Base-by-base conservation (phyloP, 1,140 invertebrate species). In the Drosophila truncata region DNA sequence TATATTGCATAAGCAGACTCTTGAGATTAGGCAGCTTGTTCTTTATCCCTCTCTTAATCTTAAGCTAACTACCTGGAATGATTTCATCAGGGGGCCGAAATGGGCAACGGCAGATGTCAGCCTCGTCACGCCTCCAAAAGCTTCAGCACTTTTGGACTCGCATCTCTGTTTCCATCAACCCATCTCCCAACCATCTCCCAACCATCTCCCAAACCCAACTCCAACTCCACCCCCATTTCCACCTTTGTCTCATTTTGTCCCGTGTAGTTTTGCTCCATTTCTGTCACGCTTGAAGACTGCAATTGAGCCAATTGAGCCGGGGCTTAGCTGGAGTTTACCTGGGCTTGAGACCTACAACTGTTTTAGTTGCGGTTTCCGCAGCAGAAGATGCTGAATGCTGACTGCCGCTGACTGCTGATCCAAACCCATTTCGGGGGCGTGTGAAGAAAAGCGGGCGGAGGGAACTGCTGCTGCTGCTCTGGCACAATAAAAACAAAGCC, bases 281-380 rank as follows among this genome's bases (percentile, higher is more conserved):
- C 84, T 88, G 84, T 88, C 84, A 88, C 85, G 84, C 84, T 90
- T 88, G 80, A 88, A 84, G 85, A 88, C 84, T 80, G 85, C 85
- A 88, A 88, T 88, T 88, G 84, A 88, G 84, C 84, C 84, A 88
- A 88, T 84, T 88, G 84, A 78, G 63, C 55, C 73, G 78, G 62
- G 62, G 35, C 52, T 55, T 55, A 55, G 52, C 52, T 29, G 2
- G 13, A 1, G 50, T 29, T 52, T 50, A 50, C 27, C 49, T 16
- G n/a, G 18, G n/a, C 16, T n/a, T 14, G 42, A 35, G 70, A 73
- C 66, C 52, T 67, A 79, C 84, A 87, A 88, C 85, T 87, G 84
- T 86, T 71, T 71, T 44, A 70, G 79, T 88, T 83, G 77, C 59
- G 77, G 67, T 78, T 84, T 73, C 35, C 54, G 69, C 52, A 16